These are phyloP conservation scores for Lycophotia porphyrea DNA, from an alignment of 2,888 invertebrate species.

Conservation along the genomic window DNA sequence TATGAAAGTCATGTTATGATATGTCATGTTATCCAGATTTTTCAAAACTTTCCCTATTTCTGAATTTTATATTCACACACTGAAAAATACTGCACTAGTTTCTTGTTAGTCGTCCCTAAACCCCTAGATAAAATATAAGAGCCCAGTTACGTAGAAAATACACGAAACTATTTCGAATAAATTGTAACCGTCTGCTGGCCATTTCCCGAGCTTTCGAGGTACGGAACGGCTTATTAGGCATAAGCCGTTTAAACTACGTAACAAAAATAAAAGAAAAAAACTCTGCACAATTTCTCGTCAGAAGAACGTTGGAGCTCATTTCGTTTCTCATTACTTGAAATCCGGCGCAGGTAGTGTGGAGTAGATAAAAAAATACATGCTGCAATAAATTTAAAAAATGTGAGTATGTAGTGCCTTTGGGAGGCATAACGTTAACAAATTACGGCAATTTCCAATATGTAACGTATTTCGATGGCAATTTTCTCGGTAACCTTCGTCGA, in stretches of 20 bases:
- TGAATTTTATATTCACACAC: not conserved
- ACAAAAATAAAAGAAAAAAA: constrained; percentile 37
- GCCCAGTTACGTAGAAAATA: constrained; percentile 48
- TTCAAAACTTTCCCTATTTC: not conserved
- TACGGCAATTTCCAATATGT: constrained; percentile 81
- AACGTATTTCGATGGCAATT: constrained; percentile 80
- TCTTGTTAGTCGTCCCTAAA: constrained; percentile 23
- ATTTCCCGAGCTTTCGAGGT: constrained; percentile 51
- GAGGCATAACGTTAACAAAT: constrained; percentile 82
- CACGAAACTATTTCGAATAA: constrained; percentile 58
- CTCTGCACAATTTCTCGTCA: constrained; percentile 59
- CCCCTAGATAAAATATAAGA: constrained; percentile 43
- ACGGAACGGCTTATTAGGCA: constrained; percentile 64
- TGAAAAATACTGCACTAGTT: constrained; percentile 7
- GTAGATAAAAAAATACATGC: constrained; percentile 69
- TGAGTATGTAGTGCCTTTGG: constrained; percentile 67
- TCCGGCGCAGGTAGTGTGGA: constrained; percentile 63
- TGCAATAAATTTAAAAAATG: constrained; percentile 71
- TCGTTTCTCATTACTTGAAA: constrained; percentile 69
- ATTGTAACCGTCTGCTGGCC: constrained; percentile 53
- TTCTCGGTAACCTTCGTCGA: constrained; percentile 58
- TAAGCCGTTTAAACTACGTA: constrained; percentile 54
- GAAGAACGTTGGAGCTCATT: constrained; percentile 64
- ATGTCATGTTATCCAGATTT: not conserved
- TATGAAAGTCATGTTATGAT: not conserved